Percentiles rank a stretch among this genome's conserved stretches.
Conservation (phyloP, 1,140 invertebrate species). For the Drosophila carrolli region DNA sequence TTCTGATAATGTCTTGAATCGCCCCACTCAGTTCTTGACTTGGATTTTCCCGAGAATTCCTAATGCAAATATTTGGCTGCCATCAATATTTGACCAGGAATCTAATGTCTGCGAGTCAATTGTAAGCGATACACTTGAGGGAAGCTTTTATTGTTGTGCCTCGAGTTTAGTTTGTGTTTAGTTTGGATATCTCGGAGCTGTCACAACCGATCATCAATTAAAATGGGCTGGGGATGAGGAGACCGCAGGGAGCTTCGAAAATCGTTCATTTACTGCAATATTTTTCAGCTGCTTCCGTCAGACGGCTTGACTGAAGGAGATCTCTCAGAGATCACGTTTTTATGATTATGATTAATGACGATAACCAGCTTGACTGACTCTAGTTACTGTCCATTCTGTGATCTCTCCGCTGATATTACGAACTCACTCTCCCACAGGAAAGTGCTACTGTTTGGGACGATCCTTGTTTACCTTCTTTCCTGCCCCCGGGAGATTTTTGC, state of each 20-base stretch:
- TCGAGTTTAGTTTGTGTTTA: conserved; percentile 21
- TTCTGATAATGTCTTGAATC: conserved; percentile 67
- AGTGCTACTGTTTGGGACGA: conserved; percentile 57
- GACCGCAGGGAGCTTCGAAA: conserved; percentile 18
- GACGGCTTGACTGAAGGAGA: conserved; percentile 31
- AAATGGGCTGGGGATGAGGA: not conserved
- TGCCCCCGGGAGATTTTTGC: conserved; percentile 24
- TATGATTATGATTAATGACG: conserved; percentile 75
- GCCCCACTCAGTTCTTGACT: conserved; percentile 18
- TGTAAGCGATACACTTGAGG: conserved; percentile 62
- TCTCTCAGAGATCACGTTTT: conserved; percentile 49
- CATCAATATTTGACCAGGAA: conserved; percentile 54
- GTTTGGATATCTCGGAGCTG: conserved; percentile 43
- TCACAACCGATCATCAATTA: conserved; percentile 78
- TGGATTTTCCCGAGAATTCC: conserved; percentile 38
- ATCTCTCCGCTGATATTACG: conserved; percentile 28
- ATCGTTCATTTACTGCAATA: conserved; percentile 38
- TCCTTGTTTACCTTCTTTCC: conserved; percentile 6
- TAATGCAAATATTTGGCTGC: conserved; percentile 66
- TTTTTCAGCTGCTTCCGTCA: conserved; percentile 71
- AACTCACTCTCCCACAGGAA: conserved; percentile 50
- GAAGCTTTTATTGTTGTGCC: conserved; percentile 20
- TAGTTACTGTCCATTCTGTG: conserved; percentile 39
- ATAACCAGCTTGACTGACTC: conserved; percentile 16
- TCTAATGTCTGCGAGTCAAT: conserved; percentile 36